These are phyloP conservation scores for Gallinago nigripennis DNA, from an alignment of 2,797 vertebrate genomes.

Conservation along the genomic window DNA sequence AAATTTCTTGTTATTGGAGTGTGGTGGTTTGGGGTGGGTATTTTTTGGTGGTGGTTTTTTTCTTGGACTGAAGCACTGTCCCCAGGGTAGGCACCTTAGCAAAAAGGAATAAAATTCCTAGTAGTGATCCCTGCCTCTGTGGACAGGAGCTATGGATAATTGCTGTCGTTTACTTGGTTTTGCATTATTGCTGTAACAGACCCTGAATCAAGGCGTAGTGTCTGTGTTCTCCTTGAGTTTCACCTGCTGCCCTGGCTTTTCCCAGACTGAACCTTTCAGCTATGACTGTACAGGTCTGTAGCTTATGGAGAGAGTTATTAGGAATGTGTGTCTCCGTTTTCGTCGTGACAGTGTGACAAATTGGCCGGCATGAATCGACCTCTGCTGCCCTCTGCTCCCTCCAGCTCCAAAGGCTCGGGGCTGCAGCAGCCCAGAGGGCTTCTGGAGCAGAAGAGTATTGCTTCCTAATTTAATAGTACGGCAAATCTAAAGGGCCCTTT, in stretches of 20 bases:
- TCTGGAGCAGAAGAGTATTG: background rate
- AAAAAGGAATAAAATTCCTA: no score
- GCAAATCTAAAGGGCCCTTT: background rate
- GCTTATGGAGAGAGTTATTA: background rate
- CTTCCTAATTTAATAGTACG: background rate
- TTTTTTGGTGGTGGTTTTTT: background rate
- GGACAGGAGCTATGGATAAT: accelerated
- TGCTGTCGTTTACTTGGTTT: accelerated
- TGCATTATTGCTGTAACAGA: accelerated
- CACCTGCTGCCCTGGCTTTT: background rate
- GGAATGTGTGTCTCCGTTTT: background rate
- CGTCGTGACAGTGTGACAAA: background rate
- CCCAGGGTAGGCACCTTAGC: background rate
- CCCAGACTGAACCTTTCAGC: background rate
- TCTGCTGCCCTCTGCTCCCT: background rate
- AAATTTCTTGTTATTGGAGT: background rate
- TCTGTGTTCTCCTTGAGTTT: background rate
- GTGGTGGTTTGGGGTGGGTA: no score
- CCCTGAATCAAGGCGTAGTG: accelerated
- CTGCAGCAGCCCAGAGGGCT: background rate
- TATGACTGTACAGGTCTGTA: accelerated
- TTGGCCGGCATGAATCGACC: background rate
- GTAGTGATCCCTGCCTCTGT: background rate
- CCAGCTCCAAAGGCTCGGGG: accelerated
- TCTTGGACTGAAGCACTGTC: background rate